A percentile compares a stretch with the other conserved stretches of the same genome.
These are phyloP conservation scores for Diploptera punctata DNA, from an alignment of 2,888 invertebrate species.

Conservation along the genomic window DNA sequence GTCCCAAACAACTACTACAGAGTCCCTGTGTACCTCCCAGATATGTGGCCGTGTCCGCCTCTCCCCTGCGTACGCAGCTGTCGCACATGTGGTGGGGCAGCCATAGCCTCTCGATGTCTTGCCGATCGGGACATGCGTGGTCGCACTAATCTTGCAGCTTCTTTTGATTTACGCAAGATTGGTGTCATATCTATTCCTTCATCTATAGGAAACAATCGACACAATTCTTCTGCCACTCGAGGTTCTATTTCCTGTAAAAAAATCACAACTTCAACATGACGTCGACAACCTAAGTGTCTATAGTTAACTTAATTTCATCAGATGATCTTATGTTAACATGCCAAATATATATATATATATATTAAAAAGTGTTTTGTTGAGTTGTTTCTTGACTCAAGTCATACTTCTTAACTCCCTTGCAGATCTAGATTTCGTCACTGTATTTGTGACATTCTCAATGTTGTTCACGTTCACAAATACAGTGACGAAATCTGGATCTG, in stretches of 20 bases:
- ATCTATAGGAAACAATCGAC: conserved; percentile 92
- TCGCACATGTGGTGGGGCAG: conserved; percentile 17
- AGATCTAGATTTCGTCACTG: too few species aligned
- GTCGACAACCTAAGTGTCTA: too few species aligned
- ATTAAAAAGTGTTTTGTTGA: too few species aligned
- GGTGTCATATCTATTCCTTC: conserved; percentile 87
- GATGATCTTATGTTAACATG: too few species aligned
- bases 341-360: too few species aligned
- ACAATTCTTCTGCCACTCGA: conserved; percentile 72
- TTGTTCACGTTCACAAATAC: too few species aligned
- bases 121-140: conserved; percentile 47
- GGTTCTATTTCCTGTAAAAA: conserved; percentile 59
- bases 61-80: conserved; percentile 10
- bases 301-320: too few species aligned
- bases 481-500: too few species aligned
- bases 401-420: too few species aligned
- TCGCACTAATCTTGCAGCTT: conserved; percentile 67
- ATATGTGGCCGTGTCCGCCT: conserved; percentile 25
- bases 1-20: conserved; percentile 40
- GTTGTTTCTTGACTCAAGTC: too few species aligned
- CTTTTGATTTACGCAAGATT: conserved; percentile 83
- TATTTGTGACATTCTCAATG: too few species aligned
- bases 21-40: conserved; percentile 40
- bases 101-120: conserved; percentile 2
- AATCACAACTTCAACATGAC: too few species aligned